Base-by-base conservation (phyloP, 2,113 vertebrate species). In the Cygnus atratus region DNA sequence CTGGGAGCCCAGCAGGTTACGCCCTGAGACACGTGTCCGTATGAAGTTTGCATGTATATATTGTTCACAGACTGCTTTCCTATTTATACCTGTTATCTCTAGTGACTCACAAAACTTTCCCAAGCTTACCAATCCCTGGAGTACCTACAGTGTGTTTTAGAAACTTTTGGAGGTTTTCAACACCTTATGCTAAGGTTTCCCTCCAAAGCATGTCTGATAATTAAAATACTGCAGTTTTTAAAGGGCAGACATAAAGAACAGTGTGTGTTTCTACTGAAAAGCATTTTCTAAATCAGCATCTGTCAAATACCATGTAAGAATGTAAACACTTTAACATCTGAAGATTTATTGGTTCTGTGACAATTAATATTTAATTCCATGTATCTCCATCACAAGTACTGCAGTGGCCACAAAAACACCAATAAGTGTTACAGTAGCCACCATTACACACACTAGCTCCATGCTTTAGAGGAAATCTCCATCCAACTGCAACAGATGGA, bases 21-120 rank as follows among this genome's bases (percentile, higher is more conserved):
- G 67, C 66, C 39, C 31, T 0, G 0, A 81, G 72, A 67, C 0
- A 0, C 41, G n/a, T 52, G 31, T 55, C 52, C 75, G 13, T 52
- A 52, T 65, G 65, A 74, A 72, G 46, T 78, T 81, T 75, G 44
- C 76, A 57, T 57, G 63, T 0, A 0, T 20, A 81, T 77, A 77
- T 29, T 67, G 28, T 76, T 78, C 57, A 41, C 43, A 78, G 48
- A 67, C 24, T 78, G 66, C 65, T 75, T 90, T 88, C 75, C 63
- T 85, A 4, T 63, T 91, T 93, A 74, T 67, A 61, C 52, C 80
- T 84, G 24, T 84, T 72, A 67, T 3, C 5, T 13, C 37, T 72
- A 63, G 35, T 84, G 65, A 81, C 20, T 84, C 48, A 72, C 12
- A 90, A 75, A 86, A 58, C 52, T 68, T 31, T 15, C 33, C 13